These are phyloP conservation scores for Euzophera pinguis DNA, from an alignment of 2,888 invertebrate genomes.

Conservation along the genomic window DNA sequence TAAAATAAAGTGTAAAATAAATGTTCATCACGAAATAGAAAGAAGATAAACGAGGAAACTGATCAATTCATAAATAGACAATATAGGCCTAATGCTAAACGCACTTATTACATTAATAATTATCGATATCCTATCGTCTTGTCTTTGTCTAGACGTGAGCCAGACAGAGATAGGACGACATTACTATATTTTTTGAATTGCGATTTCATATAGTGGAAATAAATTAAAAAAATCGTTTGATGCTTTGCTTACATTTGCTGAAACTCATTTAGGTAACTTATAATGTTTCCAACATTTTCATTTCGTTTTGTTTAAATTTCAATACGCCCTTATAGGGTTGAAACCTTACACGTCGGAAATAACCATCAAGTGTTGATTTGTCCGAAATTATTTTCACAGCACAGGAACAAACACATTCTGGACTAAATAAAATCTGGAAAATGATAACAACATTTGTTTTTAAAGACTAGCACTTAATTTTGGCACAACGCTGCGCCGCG, in stretches of 20 bases:
- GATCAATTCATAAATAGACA: too few relatives aligned
- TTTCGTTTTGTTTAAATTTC: conserved; percentile 1
- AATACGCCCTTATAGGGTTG: conserved; percentile 3
- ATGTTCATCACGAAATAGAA: too few relatives aligned
- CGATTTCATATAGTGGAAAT: too few relatives aligned
- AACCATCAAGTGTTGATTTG: conserved; percentile 70
- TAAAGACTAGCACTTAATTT: conserved; percentile 78
- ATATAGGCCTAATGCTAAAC: too few relatives aligned
- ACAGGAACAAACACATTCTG: conserved; percentile 77
- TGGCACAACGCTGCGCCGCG: conserved; percentile 77
- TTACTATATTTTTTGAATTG: too few relatives aligned
- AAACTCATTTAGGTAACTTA: conserved; percentile 18
- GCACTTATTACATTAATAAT: too few relatives aligned
- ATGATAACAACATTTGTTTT: conserved; percentile 76
- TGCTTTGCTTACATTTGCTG: conserved; percentile 14
- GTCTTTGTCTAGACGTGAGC: too few relatives aligned
- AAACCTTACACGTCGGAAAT: conserved; percentile 49
- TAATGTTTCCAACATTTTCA: conserved; percentile 26
- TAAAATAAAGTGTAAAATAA: background rate
- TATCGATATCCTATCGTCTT: too few relatives aligned
- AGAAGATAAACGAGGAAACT: too few relatives aligned
- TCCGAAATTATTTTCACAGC: conserved; percentile 72
- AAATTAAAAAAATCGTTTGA: background rate
- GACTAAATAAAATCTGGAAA: conserved; percentile 79
- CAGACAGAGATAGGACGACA: too few relatives aligned